These are phyloP conservation scores for Augochlora pura DNA, from an alignment of 1,140 invertebrate genomes.

Conservation along the genomic window DNA sequence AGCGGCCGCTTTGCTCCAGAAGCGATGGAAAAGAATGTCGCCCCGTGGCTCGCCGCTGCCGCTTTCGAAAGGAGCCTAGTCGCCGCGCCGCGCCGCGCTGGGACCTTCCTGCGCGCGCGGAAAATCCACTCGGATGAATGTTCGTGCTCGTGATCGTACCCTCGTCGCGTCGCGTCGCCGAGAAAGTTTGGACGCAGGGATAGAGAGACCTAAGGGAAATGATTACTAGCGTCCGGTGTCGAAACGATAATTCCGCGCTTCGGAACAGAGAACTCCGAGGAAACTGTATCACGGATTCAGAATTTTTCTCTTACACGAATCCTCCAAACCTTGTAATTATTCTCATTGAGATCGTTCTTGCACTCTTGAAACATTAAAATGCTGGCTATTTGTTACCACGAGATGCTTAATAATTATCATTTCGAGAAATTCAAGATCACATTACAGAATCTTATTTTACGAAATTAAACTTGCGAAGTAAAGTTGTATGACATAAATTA, in stretches of 20 bases:
- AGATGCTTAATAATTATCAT: too few species aligned
- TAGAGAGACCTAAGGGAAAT: neutral
- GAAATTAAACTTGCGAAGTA: too few species aligned
- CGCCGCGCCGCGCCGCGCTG: neutral
- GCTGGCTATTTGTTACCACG: too few species aligned
- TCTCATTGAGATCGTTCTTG: too few species aligned
- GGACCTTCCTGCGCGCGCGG: conserved; percentile 10
- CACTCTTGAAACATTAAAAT: too few species aligned
- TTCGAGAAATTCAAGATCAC: too few species aligned
- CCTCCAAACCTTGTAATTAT: too few species aligned
- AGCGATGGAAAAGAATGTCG: conserved; percentile 65
- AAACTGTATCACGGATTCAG: neutral
- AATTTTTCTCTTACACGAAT: too few species aligned
- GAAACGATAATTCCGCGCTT: neutral
- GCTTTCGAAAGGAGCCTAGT: conserved; percentile 47
- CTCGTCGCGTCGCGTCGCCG: conserved; percentile 19
- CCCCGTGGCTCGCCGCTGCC: conserved; percentile 28
- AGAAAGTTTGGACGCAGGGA: conserved; percentile 34
- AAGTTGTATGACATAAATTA: too few species aligned
- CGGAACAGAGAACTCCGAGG: conserved; percentile 14
- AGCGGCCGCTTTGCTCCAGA: conserved; percentile 57
- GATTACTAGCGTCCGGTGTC: conserved; percentile 17
- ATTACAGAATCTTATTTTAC: too few species aligned
- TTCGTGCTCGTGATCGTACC: conserved; percentile 1
- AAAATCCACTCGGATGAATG: conserved; percentile 5